Evolutionary conservation across 2,113 vertebrate species (phyloP), one percentile per base, ranked within the genome.

Genomic region (Tor tambroides): DNA sequence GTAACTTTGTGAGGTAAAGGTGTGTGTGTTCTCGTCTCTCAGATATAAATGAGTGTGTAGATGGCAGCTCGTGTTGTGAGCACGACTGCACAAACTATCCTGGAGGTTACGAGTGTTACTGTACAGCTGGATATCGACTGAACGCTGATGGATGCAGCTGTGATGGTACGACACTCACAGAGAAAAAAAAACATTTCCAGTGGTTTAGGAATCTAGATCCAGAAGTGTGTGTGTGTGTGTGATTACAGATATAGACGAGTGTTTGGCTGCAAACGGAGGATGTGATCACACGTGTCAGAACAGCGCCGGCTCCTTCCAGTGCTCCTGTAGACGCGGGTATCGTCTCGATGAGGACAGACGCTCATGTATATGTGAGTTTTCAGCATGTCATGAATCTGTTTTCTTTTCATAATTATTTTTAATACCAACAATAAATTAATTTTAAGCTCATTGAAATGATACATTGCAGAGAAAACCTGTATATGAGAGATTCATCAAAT

Each of bases 81-180:
- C 98, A 99, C 86, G 95, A 96, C 74, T 99, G 98, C 46, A 95
- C 94, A 93, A 97, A 99, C 87, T 98, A 96, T 26, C 96, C 97
- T 0, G 98, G 98, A 0, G 98, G 98, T 19, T 99, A 98, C 0
- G 97, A 99, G 90, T 99, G 98, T 12, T 92, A 95, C 94, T 99
- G 98, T 93, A 90, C 94, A 0, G 96, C 97, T 0, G 98, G 98
- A 1, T 98, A 97, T 92, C 91, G 94, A 63, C 97, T 98, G 74
- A 91, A 91, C 89, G 1, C 93, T 0, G 96, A 98, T 0, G 98
- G 98, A 83, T 99, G 98, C 1, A 91, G 94, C 41, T 99, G 98
- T 32, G 96, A 98, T 0, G 98, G 98, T 98, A 90, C 0, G 83
- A n/a, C 32, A 75, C 41, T 82, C 21, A 23, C 2, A 56, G 54